Percentiles rank a stretch among this genome's conserved stretches.
phyloP scores from a whole-genome alignment of 2,797 vertebrate genomes.

The Luscinia luscinia region DNA sequence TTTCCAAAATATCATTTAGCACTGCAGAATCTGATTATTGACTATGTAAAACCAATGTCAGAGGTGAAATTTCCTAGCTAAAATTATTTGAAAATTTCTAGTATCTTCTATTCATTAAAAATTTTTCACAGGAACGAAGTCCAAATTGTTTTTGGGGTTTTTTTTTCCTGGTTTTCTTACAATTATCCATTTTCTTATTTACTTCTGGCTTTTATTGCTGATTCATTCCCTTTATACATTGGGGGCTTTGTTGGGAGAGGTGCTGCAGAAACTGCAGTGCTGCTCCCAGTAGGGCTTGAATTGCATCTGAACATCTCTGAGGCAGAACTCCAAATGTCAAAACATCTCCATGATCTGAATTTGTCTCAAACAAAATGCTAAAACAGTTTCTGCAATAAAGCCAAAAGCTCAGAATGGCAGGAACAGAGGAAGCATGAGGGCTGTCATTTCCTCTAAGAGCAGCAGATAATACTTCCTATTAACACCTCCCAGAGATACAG shows the following conservation, averaged over 20 bases:
- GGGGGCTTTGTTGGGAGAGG: not conserved
- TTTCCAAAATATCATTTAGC: not conserved
- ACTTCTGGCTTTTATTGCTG: not conserved
- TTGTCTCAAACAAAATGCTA: slow-evolving; percentile 17
- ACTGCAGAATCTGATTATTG: not conserved
- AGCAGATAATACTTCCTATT: slow-evolving; percentile 13
- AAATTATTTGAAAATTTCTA: not conserved
- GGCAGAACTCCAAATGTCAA: slow-evolving; percentile 5
- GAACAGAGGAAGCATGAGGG: slow-evolving; percentile 6
- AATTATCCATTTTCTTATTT: not conserved
- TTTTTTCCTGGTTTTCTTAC: not conserved
- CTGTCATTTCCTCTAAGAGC: slow-evolving; percentile 1
- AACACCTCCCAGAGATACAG: slow-evolving; percentile 30
- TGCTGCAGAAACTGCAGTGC: not conserved
- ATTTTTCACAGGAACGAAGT: not conserved
- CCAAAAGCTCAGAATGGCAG: not conserved
- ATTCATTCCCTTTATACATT: not conserved
- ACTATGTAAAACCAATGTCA: not conserved
- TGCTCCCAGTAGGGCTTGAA: not conserved
- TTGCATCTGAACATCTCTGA: not conserved
- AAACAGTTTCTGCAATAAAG: slow-evolving; percentile 18
- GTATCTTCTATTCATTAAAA: not conserved
- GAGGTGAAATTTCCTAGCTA: not conserved
- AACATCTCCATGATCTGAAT: slow-evolving; percentile 4
- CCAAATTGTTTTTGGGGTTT: accelerated